These are phyloP conservation scores for Andrena marginata DNA, from an alignment of 2,888 invertebrate species.

Conservation along the genomic window DNA sequence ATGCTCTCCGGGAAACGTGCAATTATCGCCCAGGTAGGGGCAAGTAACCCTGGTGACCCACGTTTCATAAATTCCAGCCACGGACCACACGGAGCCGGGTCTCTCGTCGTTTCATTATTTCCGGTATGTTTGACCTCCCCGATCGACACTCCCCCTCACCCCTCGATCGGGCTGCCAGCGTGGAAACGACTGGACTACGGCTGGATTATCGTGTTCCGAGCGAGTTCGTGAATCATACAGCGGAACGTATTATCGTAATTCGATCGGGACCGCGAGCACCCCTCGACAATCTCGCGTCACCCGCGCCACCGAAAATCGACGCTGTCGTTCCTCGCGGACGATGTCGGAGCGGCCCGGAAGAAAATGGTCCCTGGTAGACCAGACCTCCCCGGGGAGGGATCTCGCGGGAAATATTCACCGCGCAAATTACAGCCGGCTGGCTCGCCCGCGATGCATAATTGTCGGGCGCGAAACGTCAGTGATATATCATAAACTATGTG, in stretches of 20 bases:
- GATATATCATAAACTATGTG: slow-evolving; percentile 70
- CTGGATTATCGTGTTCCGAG: slow-evolving; percentile 20
- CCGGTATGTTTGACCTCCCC: slow-evolving; percentile 28
- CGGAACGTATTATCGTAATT: slow-evolving; percentile 28
- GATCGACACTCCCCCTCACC: slow-evolving; percentile 6
- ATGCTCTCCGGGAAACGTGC: slow-evolving; percentile 48
- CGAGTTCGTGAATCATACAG: slow-evolving; percentile 17
- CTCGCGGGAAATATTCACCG: slow-evolving; percentile 27
- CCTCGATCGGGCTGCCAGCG: slow-evolving; percentile 1
- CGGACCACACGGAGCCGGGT: neutral
- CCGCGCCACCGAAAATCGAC: slow-evolving; percentile 1
- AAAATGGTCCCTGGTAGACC: slow-evolving; percentile 25
- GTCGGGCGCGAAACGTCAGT: slow-evolving; percentile 61
- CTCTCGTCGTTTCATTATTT: slow-evolving; percentile 36
- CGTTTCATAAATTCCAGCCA: slow-evolving; percentile 41
- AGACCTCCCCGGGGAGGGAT: neutral
- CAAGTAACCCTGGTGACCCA: neutral
- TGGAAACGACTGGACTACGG: slow-evolving; percentile 11
- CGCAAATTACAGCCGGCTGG: slow-evolving; percentile 39
- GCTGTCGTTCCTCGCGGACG: neutral
- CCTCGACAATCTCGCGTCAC: neutral
- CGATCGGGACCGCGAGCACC: neutral
- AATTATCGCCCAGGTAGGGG: slow-evolving; percentile 53
- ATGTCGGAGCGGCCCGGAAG: neutral
- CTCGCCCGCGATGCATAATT: slow-evolving; percentile 52